A percentile compares a stretch with the other conserved stretches of the same genome.
Evolutionary conservation across 1,140 invertebrate genomes (phyloP).

Genomic region (Nymphalis io): DNA sequence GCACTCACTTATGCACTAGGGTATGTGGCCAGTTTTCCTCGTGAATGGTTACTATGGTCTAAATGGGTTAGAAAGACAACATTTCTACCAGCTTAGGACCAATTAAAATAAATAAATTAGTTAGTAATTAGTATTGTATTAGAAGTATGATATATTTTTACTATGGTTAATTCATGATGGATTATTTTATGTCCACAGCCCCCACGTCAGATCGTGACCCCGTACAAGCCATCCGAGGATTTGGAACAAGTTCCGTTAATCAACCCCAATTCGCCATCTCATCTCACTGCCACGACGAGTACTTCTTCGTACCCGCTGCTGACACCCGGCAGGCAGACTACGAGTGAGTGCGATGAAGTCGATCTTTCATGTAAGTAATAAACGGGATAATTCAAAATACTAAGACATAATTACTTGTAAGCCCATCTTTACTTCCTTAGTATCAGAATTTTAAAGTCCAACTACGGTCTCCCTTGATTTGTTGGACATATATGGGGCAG

Average conservation of each 20-base stretch:
- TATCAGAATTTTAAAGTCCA: not conserved
- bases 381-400: not conserved
- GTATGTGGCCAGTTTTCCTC: no score
- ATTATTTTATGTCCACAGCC: slow-evolving; percentile 38
- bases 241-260: slow-evolving; percentile 82
- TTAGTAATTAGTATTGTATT: no score
- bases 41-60: no score
- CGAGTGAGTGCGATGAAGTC: slow-evolving; percentile 47
- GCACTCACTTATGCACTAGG: no score
- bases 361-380: slow-evolving; percentile 53
- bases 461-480: no score
- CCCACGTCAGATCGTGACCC: slow-evolving; percentile 92
- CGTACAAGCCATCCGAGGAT: slow-evolving; percentile 93
- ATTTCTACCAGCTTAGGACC: no score
- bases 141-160: no score
- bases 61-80: no score
- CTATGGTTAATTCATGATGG: no score
- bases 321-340: slow-evolving; percentile 30
- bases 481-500: no score
- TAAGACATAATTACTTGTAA: no score
- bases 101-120: no score
- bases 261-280: slow-evolving; percentile 79
- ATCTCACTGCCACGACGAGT: slow-evolving; percentile 76
- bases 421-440: not conserved
- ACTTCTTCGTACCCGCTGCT: slow-evolving; percentile 56